Evolutionary conservation across 2,113 vertebrate genomes (phyloP).

Genomic region (Acrocephalus arundinaceus): DNA sequence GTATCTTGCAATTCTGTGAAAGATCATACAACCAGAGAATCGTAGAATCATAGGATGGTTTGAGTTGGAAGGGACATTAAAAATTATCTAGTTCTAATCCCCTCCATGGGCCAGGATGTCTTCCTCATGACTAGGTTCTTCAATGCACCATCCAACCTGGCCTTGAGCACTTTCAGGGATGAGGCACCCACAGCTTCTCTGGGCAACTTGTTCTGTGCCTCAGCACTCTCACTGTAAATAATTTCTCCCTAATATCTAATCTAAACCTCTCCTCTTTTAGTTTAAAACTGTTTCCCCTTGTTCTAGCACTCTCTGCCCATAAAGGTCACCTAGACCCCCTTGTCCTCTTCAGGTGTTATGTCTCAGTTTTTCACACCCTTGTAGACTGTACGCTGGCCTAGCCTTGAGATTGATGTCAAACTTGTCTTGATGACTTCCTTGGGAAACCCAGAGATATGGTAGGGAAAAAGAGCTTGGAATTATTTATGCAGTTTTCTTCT

Average conservation of each 20-base stretch:
- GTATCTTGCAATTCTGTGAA: neutral
- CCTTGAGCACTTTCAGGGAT: neutral
- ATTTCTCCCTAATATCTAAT: neutral
- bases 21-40: neutral
- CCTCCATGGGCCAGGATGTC: no score
- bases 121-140: neutral
- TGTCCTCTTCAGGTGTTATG: neutral
- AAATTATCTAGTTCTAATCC: neutral
- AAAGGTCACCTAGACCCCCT: neutral
- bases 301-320: neutral
- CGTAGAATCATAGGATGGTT: neutral
- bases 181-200: neutral
- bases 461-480: neutral
- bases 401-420: neutral
- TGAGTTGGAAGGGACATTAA: neutral
- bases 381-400: neutral
- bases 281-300: neutral
- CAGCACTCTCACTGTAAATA: neutral
- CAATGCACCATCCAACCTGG: neutral
- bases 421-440: neutral
- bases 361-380: neutral
- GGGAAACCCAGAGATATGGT: neutral
- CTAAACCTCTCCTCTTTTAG: neutral
- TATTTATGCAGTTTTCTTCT: neutral
- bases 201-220: neutral